Evolutionary conservation across 1,140 invertebrate species (phyloP).

Genomic region (Drosophila melanica): DNA sequence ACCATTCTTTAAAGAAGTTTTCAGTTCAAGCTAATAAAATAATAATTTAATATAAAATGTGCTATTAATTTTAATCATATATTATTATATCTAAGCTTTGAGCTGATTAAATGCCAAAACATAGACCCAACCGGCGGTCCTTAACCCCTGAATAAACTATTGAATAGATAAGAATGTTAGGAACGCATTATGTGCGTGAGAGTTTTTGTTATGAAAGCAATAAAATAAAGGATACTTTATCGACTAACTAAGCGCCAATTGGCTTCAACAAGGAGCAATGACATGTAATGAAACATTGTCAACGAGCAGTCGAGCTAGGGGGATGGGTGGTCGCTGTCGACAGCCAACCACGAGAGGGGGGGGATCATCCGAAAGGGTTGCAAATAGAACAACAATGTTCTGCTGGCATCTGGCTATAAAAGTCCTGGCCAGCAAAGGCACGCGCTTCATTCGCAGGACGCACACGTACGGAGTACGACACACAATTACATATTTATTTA

Average conservation of each 20-base stretch:
- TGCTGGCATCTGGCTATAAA: constrained; percentile 54
- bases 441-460: constrained; percentile 59
- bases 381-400: constrained; percentile 4
- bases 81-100: neutral
- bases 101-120: neutral
- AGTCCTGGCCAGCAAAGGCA: constrained; percentile 35
- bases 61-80: no score
- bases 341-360: constrained; percentile 7
- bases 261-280: constrained; percentile 74
- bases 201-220: constrained; percentile 57
- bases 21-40: no score
- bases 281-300: constrained; percentile 69
- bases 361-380: constrained; percentile 15
- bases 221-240: constrained; percentile 62
- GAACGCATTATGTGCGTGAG: constrained; percentile 63
- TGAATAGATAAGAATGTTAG: constrained; percentile 20
- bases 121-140: neutral
- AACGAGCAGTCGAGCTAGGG: constrained; percentile 7
- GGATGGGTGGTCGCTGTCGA: constrained; percentile 14
- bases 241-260: constrained; percentile 65
- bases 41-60: no score
- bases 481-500: constrained; percentile 23
- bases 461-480: constrained; percentile 26
- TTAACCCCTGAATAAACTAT: constrained; percentile 2
- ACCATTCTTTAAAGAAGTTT: no score